Base-by-base conservation (phyloP, 1,140 invertebrate genomes). In the Lethocerus indicus region DNA sequence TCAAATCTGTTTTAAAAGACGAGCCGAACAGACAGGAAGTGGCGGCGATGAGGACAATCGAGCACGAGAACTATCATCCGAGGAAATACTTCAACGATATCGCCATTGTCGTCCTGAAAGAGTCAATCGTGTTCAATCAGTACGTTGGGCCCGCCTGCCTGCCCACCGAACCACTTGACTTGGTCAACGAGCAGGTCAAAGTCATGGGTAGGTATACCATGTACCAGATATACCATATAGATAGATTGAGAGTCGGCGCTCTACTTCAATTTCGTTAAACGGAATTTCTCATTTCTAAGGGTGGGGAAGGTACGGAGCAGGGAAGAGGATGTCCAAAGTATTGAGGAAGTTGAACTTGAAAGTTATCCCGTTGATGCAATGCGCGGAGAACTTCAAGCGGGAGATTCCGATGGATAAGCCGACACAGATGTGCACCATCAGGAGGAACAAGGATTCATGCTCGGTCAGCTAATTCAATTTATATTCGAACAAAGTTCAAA, bases 101-200 rank as follows among this genome's bases (percentile, higher is more conserved):
- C 43, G 81, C 83, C 0, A 73, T 90, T n/a, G 52, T 90, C 20
- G 79, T 78, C 59, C 65, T 90, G 4, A 68, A 75, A 32, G 64
- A 72, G 13, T 65, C 78, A 0, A 79, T 81, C 0, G 65, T 71
- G 2, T 87, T 85, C 59, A 79, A 80, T 53, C 74, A 71, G 2
- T 84, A 86, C 57, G 83, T 90, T 21, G 83, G 83, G 74, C 86
- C 84, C 0, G 77, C 89, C 37, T 91, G 87, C 61, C 66, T 90
- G 20, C 87, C 87, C 7, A 78, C 79, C 0, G 50, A 18, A 1
- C 47, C 36, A 1, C 24, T n/a, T 1, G 47, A 49, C 25, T 29
- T 49, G 14, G 18, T 12, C 1, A 24, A 25, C 2, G 16, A 49
- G 41, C 18, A 16, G 39, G 37, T 49, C 36, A 49, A 16, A 25